phyloP scores from a whole-genome alignment of 23 tunicate genomes.

The Diplosoma virens region DNA sequence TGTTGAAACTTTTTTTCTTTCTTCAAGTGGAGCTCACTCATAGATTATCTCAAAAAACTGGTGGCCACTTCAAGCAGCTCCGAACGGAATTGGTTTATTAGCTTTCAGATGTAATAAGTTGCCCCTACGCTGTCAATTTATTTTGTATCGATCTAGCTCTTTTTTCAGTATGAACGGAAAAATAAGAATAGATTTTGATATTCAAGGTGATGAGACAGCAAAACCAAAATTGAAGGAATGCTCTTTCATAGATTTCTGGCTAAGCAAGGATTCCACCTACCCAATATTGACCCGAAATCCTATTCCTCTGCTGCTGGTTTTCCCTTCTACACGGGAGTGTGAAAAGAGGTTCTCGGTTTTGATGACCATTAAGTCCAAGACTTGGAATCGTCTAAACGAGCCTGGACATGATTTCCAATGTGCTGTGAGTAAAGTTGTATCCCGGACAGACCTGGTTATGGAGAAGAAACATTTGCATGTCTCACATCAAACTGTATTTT shows the following conservation, averaged over 20 bases:
- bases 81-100: constrained; percentile 44
- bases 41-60: constrained; percentile 29
- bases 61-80: constrained; percentile 29
- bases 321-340: constrained; percentile 47
- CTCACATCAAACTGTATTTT: constrained; percentile 17
- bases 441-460: constrained; percentile 19
- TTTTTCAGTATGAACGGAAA: constrained; percentile 40
- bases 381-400: constrained; percentile 40
- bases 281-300: constrained; percentile 43
- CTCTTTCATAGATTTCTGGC: constrained; percentile 60
- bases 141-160: constrained; percentile 36
- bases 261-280: constrained; percentile 36
- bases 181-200: constrained; percentile 41
- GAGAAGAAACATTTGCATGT: constrained; percentile 17
- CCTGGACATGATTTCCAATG: constrained; percentile 33
- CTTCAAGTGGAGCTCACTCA: not conserved
- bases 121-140: constrained; percentile 44
- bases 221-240: constrained; percentile 45
- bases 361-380: constrained; percentile 38
- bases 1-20: not conserved
- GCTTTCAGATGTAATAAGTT: constrained; percentile 38
- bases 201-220: constrained; percentile 48
- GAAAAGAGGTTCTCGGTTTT: constrained; percentile 51
- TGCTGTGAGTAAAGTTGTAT: constrained; percentile 39
- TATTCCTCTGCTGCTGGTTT: constrained; percentile 48